Conservation (phyloP, 2,888 invertebrate species). For the Epistrophella euchroma region DNA sequence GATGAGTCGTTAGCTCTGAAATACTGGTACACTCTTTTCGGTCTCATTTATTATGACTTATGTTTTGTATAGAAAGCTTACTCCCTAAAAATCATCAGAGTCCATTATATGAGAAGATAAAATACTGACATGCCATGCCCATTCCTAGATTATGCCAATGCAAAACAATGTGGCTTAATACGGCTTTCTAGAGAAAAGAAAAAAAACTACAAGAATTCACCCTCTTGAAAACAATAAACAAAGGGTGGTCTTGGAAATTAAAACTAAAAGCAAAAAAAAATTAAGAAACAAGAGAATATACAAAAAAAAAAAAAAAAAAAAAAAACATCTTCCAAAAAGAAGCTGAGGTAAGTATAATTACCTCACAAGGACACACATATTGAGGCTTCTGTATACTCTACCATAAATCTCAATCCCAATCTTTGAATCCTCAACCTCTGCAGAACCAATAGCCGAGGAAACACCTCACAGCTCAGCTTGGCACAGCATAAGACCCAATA, state of each 20-base stretch:
- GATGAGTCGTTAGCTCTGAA: too few relatives aligned
- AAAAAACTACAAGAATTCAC: slow-evolving; percentile 5
- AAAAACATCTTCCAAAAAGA: slow-evolving; percentile 41
- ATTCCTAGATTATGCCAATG: slow-evolving; percentile 32
- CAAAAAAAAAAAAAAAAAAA: not conserved
- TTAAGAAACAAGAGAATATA: slow-evolving; percentile 4
- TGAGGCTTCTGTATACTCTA: slow-evolving; percentile 12
- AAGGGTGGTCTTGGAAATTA: slow-evolving; percentile 34
- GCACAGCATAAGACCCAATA: not conserved
- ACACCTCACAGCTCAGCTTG: not conserved
- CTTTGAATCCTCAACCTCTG: slow-evolving; percentile 29
- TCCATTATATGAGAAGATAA: not conserved
- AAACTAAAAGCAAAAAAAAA: slow-evolving; percentile 1
- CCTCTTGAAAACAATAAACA: slow-evolving; percentile 51
- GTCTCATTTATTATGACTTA: too few relatives aligned
- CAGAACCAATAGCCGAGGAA: slow-evolving; percentile 39
- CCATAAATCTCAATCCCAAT: slow-evolving; percentile 49
- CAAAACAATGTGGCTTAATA: slow-evolving; percentile 36
- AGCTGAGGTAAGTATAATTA: slow-evolving; percentile 71
- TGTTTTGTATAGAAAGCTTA: not conserved
- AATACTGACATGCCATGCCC: not conserved
- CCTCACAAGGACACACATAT: slow-evolving; percentile 50
- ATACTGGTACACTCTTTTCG: too few relatives aligned
- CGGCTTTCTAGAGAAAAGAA: not conserved
- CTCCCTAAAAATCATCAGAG: too few relatives aligned